These are phyloP conservation scores for Zelostemma sp. DNA, from an alignment of 1,140 invertebrate genomes.

Conservation along the genomic window DNA sequence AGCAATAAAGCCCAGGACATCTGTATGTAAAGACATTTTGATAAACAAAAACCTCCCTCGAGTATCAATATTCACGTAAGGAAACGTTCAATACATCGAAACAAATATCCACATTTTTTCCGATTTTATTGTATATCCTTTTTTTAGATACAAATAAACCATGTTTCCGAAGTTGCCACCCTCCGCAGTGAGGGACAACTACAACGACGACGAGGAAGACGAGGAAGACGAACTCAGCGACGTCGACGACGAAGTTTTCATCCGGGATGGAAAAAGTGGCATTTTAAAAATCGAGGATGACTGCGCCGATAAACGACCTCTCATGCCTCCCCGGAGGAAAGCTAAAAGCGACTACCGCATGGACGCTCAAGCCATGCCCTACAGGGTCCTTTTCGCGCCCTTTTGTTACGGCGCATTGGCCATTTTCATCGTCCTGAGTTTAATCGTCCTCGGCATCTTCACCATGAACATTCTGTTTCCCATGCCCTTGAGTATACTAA, in stretches of 20 bases:
- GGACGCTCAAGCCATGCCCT: conserved; percentile 70
- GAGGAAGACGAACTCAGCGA: conserved; percentile 73
- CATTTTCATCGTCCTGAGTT: conserved; percentile 71
- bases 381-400: conserved; percentile 72
- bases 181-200: conserved; percentile 64
- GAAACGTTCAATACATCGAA: too few relatives aligned
- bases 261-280: conserved; percentile 77
- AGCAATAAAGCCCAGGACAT: too few relatives aligned
- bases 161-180: conserved; percentile 54
- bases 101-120: too few relatives aligned
- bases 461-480: conserved; percentile 76
- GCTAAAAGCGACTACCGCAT: conserved; percentile 65
- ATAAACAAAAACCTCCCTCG: too few relatives aligned
- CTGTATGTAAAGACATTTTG: too few relatives aligned
- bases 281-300: conserved; percentile 77
- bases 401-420: conserved; percentile 75
- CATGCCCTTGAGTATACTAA: conserved; percentile 72
- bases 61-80: too few relatives aligned
- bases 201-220: conserved; percentile 32
- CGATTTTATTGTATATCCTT: too few relatives aligned
- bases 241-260: conserved; percentile 83
- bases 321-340: conserved; percentile 80
- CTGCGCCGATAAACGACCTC: conserved; percentile 78
- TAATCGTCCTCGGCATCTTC: conserved; percentile 75
- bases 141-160: too few relatives aligned